Conservation (phyloP, 1,140 invertebrate genomes). For the Thaumetopoea pityocampa region DNA sequence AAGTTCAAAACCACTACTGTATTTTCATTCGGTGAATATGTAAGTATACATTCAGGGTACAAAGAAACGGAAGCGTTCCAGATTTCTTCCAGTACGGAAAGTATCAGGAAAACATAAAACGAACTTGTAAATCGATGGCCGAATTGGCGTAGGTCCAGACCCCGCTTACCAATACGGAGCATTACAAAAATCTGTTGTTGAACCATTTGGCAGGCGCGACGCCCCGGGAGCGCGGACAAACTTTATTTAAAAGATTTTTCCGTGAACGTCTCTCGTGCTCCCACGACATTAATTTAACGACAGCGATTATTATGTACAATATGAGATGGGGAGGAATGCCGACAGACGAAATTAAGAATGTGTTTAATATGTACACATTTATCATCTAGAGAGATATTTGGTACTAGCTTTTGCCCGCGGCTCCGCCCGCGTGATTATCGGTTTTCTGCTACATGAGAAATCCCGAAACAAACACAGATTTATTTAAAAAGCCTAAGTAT, state of each 20-base stretch:
- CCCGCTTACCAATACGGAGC: constrained; percentile 63
- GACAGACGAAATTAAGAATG: constrained; percentile 27
- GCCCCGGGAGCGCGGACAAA: constrained; percentile 47
- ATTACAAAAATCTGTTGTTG: constrained; percentile 71
- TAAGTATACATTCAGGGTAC: constrained; percentile 8
- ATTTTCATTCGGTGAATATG: no score
- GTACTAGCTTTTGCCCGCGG: no score
- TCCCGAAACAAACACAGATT: no score
- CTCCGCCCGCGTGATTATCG: no score
- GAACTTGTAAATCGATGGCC: constrained; percentile 66
- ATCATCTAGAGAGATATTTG: no score
- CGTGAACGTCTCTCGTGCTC: constrained; percentile 45
- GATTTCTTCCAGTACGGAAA: constrained; percentile 41
- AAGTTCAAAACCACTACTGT: no score
- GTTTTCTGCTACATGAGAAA: no score
- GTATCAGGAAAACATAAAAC: constrained; percentile 50
- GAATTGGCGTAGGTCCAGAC: constrained; percentile 60
- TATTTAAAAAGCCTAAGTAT: no score
- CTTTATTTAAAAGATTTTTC: constrained; percentile 65
- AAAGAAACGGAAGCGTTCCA: constrained; percentile 30
- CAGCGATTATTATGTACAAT: constrained; percentile 40
- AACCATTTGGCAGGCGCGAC: constrained; percentile 52
- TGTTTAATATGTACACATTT: no score
- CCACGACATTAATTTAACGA: constrained; percentile 56
- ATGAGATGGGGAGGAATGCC: constrained; percentile 38